A percentile compares a stretch with the other conserved stretches of the same genome.
phyloP scores from a whole-genome alignment of 1,140 invertebrate genomes.

The Eueides isabella region DNA sequence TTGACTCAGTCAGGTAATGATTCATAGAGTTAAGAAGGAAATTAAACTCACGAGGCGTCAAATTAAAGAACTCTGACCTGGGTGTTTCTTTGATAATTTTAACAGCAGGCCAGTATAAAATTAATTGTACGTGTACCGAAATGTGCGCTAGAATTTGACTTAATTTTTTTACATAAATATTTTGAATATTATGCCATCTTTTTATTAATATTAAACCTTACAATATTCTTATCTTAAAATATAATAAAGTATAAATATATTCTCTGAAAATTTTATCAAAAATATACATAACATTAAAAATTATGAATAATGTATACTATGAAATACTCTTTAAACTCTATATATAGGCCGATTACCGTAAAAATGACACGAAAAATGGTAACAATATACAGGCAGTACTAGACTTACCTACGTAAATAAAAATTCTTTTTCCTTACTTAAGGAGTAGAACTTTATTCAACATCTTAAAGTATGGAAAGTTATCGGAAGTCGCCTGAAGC shows the following conservation, averaged over 20 bases:
- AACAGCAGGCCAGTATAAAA: neutral
- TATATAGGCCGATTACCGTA: neutral
- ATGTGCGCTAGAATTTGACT: neutral
- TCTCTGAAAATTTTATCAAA: neutral
- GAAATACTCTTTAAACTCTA: neutral
- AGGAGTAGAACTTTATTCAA: slow-evolving; percentile 64
- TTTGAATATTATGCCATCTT: slow-evolving; percentile 3
- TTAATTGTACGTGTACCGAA: neutral
- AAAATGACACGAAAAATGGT: slow-evolving; percentile 30
- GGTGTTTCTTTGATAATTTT: slow-evolving; percentile 5
- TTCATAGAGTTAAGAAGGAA: slow-evolving; percentile 31
- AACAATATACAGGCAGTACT: slow-evolving; percentile 20
- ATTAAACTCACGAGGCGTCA: slow-evolving; percentile 30
- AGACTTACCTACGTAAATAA: slow-evolving; percentile 37
- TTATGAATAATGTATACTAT: neutral
- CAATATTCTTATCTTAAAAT: neutral
- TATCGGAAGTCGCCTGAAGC: neutral
- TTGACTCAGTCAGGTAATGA: slow-evolving; percentile 29
- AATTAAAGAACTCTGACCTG: slow-evolving; percentile 24
- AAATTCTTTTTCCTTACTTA: slow-evolving; percentile 57
- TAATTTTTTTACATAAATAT: neutral
- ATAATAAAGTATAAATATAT: slow-evolving; percentile 6
- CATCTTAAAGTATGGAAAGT: slow-evolving; percentile 5
- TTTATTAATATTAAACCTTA: neutral
- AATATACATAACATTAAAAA: neutral